A percentile compares a stretch with the other conserved stretches of the same genome.
phyloP scores from a whole-genome alignment of 23 tunicate species.

The Corella eumyota region DNA sequence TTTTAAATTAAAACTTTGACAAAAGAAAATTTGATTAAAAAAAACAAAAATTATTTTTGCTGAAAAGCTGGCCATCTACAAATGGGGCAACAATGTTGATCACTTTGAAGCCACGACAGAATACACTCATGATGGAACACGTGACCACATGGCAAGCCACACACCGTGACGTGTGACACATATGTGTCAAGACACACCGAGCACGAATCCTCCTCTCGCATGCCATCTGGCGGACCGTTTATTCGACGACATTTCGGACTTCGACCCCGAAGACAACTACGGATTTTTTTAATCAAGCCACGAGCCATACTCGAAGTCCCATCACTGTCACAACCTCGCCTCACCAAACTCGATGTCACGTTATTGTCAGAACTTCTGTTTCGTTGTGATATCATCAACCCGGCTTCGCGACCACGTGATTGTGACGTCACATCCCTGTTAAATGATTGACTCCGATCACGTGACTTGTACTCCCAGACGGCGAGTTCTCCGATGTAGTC shows the following conservation, averaged over 20 bases:
- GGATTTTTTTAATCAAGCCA: slow-evolving; percentile 13
- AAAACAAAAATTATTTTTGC: not conserved
- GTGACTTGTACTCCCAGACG: slow-evolving; percentile 40
- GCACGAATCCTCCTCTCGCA: slow-evolving; percentile 31
- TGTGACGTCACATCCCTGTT: too few species aligned
- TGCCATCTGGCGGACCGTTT: slow-evolving; percentile 26
- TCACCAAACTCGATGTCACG: too few species aligned
- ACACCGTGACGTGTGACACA: slow-evolving; percentile 7
- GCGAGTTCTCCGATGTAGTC: slow-evolving; percentile 55
- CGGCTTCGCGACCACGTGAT: too few species aligned
- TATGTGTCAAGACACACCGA: slow-evolving; percentile 32
- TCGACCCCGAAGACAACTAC: slow-evolving; percentile 29
- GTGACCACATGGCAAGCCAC: slow-evolving; percentile 54
- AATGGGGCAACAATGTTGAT: slow-evolving; percentile 47
- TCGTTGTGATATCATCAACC: too few species aligned
- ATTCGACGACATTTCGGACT: slow-evolving; percentile 25
- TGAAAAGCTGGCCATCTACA: slow-evolving; percentile 62
- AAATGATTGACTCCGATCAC: too few species aligned
- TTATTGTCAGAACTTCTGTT: too few species aligned
- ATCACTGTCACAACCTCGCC: not conserved
- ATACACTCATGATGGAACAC: slow-evolving; percentile 49
- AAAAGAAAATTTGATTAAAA: too few species aligned
- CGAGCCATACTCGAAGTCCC: not conserved
- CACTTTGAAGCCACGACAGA: slow-evolving; percentile 36
- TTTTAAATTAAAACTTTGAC: too few species aligned